phyloP scores from a whole-genome alignment of 2,888 invertebrate species.

The Dryomyza anilis region DNA sequence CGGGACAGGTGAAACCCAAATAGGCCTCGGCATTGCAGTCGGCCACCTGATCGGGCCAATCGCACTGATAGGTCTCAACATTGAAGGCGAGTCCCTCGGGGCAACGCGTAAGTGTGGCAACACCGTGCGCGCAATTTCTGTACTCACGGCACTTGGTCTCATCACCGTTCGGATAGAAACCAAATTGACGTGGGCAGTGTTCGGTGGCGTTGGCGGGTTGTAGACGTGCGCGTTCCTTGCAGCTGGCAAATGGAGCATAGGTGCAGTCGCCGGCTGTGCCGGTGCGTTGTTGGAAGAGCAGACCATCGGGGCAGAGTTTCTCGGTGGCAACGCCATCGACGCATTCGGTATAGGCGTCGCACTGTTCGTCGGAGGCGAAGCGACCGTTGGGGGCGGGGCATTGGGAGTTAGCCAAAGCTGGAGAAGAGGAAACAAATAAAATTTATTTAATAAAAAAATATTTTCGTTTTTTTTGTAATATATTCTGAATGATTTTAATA shows the following conservation, averaged over 20 bases:
- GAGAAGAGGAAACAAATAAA: neutral
- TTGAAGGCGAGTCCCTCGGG: constrained; percentile 85
- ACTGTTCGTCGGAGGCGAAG: constrained; percentile 71
- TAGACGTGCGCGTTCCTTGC: constrained; percentile 71
- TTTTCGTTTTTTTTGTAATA: neutral
- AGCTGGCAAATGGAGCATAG: constrained; percentile 81
- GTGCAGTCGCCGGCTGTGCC: constrained; percentile 72
- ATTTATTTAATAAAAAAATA: too few relatives aligned
- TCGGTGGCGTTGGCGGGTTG: constrained; percentile 68
- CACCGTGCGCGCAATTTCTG: constrained; percentile 80
- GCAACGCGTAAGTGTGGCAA: constrained; percentile 74
- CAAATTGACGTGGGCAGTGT: constrained; percentile 70
- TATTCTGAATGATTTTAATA: neutral
- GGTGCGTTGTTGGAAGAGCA: constrained; percentile 71
- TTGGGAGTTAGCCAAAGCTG: constrained; percentile 43
- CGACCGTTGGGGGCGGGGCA: constrained; percentile 74
- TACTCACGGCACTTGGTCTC: constrained; percentile 75
- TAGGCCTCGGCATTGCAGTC: constrained; percentile 79
- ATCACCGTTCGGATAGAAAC: constrained; percentile 74
- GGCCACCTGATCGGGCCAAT: constrained; percentile 84
- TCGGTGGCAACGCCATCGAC: constrained; percentile 73
- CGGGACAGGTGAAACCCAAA: constrained; percentile 77
- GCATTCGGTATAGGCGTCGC: constrained; percentile 77
- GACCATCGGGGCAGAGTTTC: constrained; percentile 81
- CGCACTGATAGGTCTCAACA: constrained; percentile 75